Evolutionary conservation across 2,113 vertebrate genomes (phyloP).

Genomic region (Xyrauchen texanus): DNA sequence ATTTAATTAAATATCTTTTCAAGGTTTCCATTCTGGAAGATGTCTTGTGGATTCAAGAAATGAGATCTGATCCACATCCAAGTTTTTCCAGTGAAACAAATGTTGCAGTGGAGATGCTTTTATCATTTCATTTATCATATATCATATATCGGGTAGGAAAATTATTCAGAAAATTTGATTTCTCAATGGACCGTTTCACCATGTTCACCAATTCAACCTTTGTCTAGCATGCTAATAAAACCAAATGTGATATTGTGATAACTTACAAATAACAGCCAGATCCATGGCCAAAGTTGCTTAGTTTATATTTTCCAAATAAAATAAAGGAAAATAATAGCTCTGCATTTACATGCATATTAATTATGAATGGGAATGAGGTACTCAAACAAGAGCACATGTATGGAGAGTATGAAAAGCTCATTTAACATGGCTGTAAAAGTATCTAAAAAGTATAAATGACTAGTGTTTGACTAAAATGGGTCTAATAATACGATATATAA

Average conservation of each 20-base stretch:
- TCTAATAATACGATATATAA: no score
- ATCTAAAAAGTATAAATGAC: no score
- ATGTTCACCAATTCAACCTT: neutral
- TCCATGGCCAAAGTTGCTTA: conserved; percentile 1
- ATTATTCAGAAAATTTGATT: neutral
- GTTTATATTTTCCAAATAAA: conserved; percentile 12
- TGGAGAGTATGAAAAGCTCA: neutral
- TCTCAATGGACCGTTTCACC: neutral
- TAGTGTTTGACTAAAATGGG: no score
- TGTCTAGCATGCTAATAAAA: neutral
- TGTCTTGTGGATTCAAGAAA: neutral
- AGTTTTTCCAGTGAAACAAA: neutral
- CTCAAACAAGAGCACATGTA: neutral
- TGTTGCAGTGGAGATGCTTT: neutral
- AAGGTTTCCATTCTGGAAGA: neutral
- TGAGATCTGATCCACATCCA: neutral
- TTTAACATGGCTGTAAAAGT: neutral
- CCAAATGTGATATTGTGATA: neutral
- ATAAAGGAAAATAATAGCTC: conserved; percentile 8
- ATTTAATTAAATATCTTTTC: no score
- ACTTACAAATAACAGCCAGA: neutral
- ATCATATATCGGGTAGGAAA: neutral
- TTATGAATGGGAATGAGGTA: conserved; percentile 13
- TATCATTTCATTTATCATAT: neutral
- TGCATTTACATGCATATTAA: conserved; percentile 28